Base-by-base conservation (phyloP, 1,140 invertebrate species). In the Apis florea region DNA sequence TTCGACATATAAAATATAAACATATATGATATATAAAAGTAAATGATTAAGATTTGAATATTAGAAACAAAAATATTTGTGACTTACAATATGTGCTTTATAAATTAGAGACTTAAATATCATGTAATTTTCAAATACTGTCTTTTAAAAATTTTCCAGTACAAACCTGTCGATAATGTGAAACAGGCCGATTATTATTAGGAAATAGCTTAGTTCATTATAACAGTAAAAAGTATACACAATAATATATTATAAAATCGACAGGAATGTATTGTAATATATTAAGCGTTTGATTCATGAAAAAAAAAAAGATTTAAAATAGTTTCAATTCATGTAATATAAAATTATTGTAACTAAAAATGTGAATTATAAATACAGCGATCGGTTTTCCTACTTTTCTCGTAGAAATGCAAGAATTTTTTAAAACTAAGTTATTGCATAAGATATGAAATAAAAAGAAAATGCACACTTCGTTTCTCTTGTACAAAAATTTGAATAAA, bases 121-220 rank as follows among this genome's bases (percentile, higher is more conserved):
- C 17, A n/a, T 17, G 12, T 64, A 72, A 56, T 74, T 64, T 67
- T 58, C 10, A 47, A 26, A 49, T 47, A 49, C 31, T 63, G 49
- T 26, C 26, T 19, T 64, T 53, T 24, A 21, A 72, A 53, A 56
- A 66, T 54, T 12, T 49, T 40, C 17, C 49, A 40, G 24, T 59
- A 79, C 53, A 86, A 63, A 73, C 47, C 54, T 79, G 76, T 72
- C 84, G 67, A 83, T 68, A 66, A 79, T 79, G 64, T 67, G 26
- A 78, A 78, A 12, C 66, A 70, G 71, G 68, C 80, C 80, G 66
- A 70, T 70, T 9, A n/a, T 75, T 49, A 15, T 40, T 77, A 76
- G 61, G 54, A 70, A 54, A 54, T 56, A 54, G n/a, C 71, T 56
- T 54, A 79, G 58, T 63, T 71, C 53, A 61, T 75, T 71, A 72